phyloP scores from a whole-genome alignment of 92 coral and sea anemone species.

The Porites rus region DNA sequence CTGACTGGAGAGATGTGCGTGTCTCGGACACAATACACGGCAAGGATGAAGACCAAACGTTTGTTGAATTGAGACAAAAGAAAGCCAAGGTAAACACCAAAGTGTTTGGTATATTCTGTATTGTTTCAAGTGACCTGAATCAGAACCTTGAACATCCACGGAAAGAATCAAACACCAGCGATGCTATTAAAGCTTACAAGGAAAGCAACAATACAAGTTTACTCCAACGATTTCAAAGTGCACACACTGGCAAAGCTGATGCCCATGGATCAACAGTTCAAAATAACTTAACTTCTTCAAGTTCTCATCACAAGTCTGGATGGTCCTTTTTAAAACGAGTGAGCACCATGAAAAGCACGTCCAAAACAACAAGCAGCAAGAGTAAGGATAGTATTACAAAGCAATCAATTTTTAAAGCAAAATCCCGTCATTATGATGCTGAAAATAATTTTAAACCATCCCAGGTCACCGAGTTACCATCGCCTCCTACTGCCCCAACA shows the following conservation, averaged over 20 bases:
- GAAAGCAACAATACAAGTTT: neutral
- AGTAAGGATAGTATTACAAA: neutral
- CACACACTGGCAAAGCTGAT: neutral
- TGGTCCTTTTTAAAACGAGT: neutral
- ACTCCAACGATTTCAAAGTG: neutral
- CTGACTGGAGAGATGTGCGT: constrained; percentile 32
- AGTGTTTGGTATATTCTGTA: constrained; percentile 25
- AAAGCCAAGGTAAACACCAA: constrained; percentile 18
- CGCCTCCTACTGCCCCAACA: neutral
- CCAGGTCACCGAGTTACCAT: neutral
- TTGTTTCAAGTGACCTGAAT: constrained; percentile 1
- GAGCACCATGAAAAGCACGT: neutral
- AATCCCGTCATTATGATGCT: neutral
- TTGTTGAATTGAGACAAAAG: neutral
- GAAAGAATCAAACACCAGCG: constrained; percentile 4
- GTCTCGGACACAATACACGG: neutral
- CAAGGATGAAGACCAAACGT: neutral
- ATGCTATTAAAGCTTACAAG: constrained; percentile 7
- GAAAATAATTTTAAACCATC: neutral
- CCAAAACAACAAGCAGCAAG: neutral
- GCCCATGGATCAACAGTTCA: neutral
- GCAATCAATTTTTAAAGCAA: neutral
- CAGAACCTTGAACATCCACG: neutral
- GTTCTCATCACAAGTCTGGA: neutral
- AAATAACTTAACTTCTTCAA: neutral